phyloP scores from a whole-genome alignment of 2,113 vertebrate genomes.

The Chlamydotis undulata region DNA sequence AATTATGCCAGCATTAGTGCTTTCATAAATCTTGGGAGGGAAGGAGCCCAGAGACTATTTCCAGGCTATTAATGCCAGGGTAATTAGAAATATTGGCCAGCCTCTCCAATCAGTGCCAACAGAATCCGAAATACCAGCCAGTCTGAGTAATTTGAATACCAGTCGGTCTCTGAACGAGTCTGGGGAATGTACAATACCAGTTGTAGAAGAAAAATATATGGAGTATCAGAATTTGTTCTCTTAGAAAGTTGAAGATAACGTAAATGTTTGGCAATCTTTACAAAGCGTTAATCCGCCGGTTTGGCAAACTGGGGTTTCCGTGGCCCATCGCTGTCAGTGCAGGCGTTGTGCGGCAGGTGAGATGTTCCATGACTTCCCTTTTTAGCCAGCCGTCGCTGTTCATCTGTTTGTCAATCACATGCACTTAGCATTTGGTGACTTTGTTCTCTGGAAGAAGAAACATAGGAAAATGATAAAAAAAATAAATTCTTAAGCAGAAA shows the following conservation, averaged over 20 bases:
- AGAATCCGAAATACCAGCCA: conserved; percentile 55
- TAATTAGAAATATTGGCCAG: conserved; percentile 75
- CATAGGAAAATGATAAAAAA: background rate
- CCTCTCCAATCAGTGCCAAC: conserved; percentile 61
- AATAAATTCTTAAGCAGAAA: background rate
- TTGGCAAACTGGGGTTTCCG: background rate
- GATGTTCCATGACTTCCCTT: background rate
- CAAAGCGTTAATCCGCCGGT: background rate
- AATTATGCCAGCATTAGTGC: conserved; percentile 63
- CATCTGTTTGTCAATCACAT: background rate
- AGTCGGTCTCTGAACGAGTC: conserved; percentile 29
- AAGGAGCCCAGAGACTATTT: conserved; percentile 59
- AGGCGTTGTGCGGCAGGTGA: background rate
- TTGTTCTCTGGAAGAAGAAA: background rate
- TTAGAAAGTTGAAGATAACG: background rate
- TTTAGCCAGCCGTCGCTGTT: background rate
- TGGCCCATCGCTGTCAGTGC: background rate
- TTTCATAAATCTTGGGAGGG: conserved; percentile 62
- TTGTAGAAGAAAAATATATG: background rate
- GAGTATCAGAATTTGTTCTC: background rate
- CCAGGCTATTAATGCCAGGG: conserved; percentile 71
- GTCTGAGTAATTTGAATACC: conserved; percentile 62
- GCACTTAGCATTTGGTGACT: background rate
- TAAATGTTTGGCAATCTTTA: background rate
- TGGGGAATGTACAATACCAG: background rate